Percentiles rank a stretch among this genome's conserved stretches.
These are phyloP conservation scores for Jordanella pulchra DNA, from an alignment of 2,797 vertebrate species.

Conservation along the genomic window DNA sequence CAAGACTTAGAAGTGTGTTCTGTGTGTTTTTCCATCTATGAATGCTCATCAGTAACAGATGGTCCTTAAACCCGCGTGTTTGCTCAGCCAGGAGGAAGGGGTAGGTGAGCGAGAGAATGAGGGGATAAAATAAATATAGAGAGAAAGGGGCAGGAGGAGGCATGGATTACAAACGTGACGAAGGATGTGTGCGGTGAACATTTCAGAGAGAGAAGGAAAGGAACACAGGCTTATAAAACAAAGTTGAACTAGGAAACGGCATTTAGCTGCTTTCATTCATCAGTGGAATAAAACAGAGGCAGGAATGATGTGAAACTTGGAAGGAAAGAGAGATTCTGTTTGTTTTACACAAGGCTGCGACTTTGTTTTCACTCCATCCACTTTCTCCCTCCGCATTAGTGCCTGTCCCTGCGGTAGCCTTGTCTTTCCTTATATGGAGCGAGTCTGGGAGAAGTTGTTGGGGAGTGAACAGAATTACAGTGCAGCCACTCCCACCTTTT, in stretches of 20 bases:
- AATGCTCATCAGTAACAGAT: conserved; percentile 71
- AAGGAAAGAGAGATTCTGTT: conserved; percentile 38
- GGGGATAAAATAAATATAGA: conserved; percentile 51
- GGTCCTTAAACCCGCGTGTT: conserved; percentile 71
- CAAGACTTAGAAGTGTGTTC: conserved; percentile 9
- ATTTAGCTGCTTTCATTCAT: conserved; percentile 21
- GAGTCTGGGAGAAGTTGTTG: conserved; percentile 62
- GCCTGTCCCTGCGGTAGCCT: conserved; percentile 41
- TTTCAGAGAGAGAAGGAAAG: conserved; percentile 7
- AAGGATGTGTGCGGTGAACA: conserved; percentile 14
- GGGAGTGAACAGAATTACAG: conserved; percentile 75
- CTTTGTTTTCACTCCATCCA: conserved; percentile 46
- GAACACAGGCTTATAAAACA: conserved; percentile 52
- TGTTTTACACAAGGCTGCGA: conserved; percentile 51
- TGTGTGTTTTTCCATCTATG: conserved; percentile 47
- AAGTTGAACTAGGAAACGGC: conserved; percentile 21
- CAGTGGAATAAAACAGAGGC: conserved; percentile 31
- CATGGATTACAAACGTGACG: conserved; percentile 12
- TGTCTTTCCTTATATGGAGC: conserved; percentile 73
- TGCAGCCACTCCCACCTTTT: conserved; percentile 49
- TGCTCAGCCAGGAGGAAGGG: conserved; percentile 64
- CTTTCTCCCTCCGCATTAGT: conserved; percentile 20
- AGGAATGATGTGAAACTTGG: conserved; percentile 27
- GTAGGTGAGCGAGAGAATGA: conserved; percentile 41
- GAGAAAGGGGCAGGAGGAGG: conserved; percentile 19